Evolutionary conservation across 2,797 vertebrate species (phyloP), one percentile per base, ranked within the genome.

Genomic region (Hylomyscus alleni): DNA sequence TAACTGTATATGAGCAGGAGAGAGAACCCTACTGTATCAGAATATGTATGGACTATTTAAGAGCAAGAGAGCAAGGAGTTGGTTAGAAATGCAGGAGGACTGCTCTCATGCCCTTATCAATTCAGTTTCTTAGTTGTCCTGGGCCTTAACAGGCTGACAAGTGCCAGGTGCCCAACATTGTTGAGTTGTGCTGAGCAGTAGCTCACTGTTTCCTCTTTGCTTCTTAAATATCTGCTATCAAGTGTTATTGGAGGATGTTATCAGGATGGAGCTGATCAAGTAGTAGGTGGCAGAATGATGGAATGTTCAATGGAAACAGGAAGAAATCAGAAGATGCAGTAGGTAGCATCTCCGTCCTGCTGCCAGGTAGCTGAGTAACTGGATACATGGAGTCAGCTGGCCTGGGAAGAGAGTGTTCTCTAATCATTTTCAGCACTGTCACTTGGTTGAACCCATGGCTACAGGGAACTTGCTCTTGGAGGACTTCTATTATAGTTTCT

Each of bases 271-370:
- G 58, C 77, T 50, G 40, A 40, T 89, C 91, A 81, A 75, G 47
- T 95, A 90, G 62, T 73, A 47, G 69, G 34, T 95, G 73, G 93
- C 89, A 96, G 60, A 93, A 86, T 78, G 54, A 75, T 85, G 13
- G 86, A 94, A 83, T 85, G 11, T 37, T 95, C 50, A 87, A 26
- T 76, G 54, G 50, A 65, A 83, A 31, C 7, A 44, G 9, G 37
- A 26, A n/a, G 67, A 58, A 44, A 31, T 87, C 76, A 73, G 88
- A 67, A 94, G 40, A 93, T 91, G 40, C 9, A 12, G 54, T 58
- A 24, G 22, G 54, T 54, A 24, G 72, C 34, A 75, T 78, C 40
- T 40, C 13, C 14, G 19, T 69, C 58, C 75, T 77, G 50, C 50
- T 90, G 22, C 54, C 93, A 50, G 72, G 34, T 78, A 82, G 60